phyloP scores from a whole-genome alignment of 1,140 invertebrate species.

The Drosophila malerkotliana region DNA sequence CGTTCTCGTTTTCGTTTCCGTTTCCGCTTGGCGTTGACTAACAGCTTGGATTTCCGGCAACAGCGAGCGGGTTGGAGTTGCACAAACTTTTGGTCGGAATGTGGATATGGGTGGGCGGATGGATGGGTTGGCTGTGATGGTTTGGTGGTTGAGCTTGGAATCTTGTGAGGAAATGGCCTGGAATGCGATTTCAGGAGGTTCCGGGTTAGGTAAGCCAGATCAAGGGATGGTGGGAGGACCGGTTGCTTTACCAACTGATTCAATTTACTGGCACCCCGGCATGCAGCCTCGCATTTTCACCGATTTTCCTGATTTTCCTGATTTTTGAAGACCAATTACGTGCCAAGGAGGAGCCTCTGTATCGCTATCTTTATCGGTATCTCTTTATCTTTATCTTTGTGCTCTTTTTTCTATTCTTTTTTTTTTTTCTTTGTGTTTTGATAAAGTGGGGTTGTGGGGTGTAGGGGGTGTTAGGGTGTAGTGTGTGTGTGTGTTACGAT shows the following conservation, averaged over 20 bases:
- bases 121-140: not conserved
- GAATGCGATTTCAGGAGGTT: constrained; percentile 20
- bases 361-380: constrained; percentile 5
- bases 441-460: constrained; percentile 49
- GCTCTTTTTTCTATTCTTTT: not conserved
- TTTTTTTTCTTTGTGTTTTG: constrained; percentile 27
- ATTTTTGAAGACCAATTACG: constrained; percentile 69
- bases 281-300: constrained; percentile 7
- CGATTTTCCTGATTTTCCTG: constrained; percentile 53
- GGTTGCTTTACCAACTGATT: constrained; percentile 41
- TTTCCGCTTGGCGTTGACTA: constrained; percentile 72
- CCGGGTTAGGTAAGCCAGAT: not conserved
- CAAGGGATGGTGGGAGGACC: not conserved
- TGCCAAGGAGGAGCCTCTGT: constrained; percentile 20
- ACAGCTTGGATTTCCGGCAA: constrained; percentile 68
- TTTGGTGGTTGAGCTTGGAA: not conserved
- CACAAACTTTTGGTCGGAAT: constrained; percentile 42
- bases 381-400: not conserved
- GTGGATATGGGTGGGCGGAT: constrained; percentile 20
- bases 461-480: not conserved
- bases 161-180: constrained; percentile 22
- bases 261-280: constrained; percentile 46
- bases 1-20: constrained; percentile 42
- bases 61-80: not conserved
- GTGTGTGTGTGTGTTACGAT: constrained; percentile 15